These are phyloP conservation scores for Ectropis crepuscularia DNA, from an alignment of 2,888 invertebrate genomes.

Conservation along the genomic window DNA sequence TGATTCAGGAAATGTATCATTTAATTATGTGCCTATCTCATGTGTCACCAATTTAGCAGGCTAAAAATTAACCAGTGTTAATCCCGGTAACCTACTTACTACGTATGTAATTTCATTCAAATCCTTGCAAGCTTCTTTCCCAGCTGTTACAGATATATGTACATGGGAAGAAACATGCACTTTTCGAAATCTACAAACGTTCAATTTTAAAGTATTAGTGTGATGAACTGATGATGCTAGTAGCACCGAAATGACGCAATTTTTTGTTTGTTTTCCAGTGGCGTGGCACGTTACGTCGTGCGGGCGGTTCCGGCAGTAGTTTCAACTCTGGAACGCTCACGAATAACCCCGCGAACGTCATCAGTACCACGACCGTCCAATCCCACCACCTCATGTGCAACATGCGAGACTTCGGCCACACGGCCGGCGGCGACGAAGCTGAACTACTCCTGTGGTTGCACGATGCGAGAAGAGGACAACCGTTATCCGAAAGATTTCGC, in stretches of 20 bases:
- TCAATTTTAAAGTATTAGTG: neutral
- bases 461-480: conserved; percentile 90
- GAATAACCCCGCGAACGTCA: conserved; percentile 51
- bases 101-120: too few species aligned
- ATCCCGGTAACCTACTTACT: too few species aligned
- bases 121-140: too few species aligned
- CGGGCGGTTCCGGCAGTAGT: conserved; percentile 78
- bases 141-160: too few species aligned
- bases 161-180: too few species aligned
- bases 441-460: conserved; percentile 95
- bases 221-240: neutral
- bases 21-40: too few species aligned
- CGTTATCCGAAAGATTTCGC: conserved; percentile 94
- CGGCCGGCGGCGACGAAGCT: conserved; percentile 94
- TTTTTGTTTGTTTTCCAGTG: conserved; percentile 55
- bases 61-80: too few species aligned
- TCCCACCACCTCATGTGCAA: conserved; percentile 91
- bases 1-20: too few species aligned
- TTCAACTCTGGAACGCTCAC: conserved; percentile 77
- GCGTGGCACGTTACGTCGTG: conserved; percentile 78
- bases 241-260: neutral
- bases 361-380: conserved; percentile 63
- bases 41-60: too few species aligned
- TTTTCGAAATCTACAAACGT: neutral
- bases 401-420: conserved; percentile 92